Percentiles rank a stretch among this genome's conserved stretches.
phyloP scores from a whole-genome alignment of 2,113 vertebrate genomes.

The Cygnus buccinator region DNA sequence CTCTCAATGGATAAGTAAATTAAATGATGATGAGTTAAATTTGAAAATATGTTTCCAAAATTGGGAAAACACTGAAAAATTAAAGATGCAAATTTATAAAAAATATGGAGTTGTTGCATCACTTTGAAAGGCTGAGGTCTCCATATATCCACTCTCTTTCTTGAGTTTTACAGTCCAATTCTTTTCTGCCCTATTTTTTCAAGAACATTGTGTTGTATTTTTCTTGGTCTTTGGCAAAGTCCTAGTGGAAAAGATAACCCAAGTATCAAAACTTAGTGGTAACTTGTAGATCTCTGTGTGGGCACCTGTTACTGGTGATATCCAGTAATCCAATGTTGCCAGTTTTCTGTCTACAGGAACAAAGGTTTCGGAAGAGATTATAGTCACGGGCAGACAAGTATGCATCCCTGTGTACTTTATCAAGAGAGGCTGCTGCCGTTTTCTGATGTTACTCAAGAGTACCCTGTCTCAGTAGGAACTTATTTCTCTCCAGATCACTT shows the following conservation, averaged over 20 bases:
- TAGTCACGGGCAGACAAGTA: not conserved
- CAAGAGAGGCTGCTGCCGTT: not conserved
- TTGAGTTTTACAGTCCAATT: not conserved
- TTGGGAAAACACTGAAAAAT: fast-evolving
- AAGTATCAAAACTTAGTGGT: not conserved
- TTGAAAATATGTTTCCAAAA: not conserved
- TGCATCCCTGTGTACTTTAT: constrained; percentile 8
- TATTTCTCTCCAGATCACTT: not conserved
- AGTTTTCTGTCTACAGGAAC: not conserved
- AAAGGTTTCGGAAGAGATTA: not conserved
- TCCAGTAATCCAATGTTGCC: not conserved
- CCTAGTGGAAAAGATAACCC: not conserved
- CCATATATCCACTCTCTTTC: not conserved
- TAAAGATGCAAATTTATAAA: not conserved
- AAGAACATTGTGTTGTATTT: not conserved
- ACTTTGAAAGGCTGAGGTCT: not conserved
- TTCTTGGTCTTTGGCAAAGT: not conserved
- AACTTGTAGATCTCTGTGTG: not conserved
- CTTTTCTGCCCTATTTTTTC: not conserved
- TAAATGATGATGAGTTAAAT: not conserved
- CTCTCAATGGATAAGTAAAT: not conserved
- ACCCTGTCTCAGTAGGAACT: not conserved
- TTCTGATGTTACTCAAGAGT: not conserved
- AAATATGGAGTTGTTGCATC: not conserved
- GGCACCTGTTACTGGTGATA: not conserved